Base-by-base conservation (phyloP, 2,797 vertebrate genomes). In the Melopsittacus undulatus region DNA sequence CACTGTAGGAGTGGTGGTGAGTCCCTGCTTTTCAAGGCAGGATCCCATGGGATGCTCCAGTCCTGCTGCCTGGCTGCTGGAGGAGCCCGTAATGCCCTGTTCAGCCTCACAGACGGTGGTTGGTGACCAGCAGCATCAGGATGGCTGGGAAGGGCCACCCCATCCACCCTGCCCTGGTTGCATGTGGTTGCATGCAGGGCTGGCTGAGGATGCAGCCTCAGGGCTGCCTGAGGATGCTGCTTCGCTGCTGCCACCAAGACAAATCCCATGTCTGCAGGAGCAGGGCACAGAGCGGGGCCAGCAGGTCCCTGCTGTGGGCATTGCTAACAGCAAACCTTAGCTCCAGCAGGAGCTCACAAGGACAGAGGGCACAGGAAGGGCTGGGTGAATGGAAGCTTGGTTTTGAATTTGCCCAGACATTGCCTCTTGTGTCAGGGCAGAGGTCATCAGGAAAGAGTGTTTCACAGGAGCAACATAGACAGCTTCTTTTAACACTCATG, bases 251-350 rank as follows among this genome's bases (percentile, higher is more conserved):
- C 59, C 62, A 64, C 29, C 78, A 43, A 36, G 74, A 83, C 22
- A 21, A 30, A 54, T 13, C 19, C 62, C 26, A 7, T 0, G 0
- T 13, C 18, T 2, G 3, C 45, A 70, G 86, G 54, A 78, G 81
- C 36, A 22, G 64, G 63, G 81, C 2, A 27, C 52, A 51, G 57
- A 0, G 0, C 27, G 48, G 43, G 21, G 51, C 69, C 1, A 0
- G 19, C 43, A 21, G 40, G 34, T n/a, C 14, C 0, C 34, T 49
- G 27, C 70, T 70, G 56, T 29, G 77, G 69, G 27, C 56, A 74
- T 52, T 84, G 67, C 46, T 62, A n/a, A 45, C 46, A 30, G 17
- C 34, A 70, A 66, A 52, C 4, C 22, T 10, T 1, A 80, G 57
- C 56, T 63, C 89, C 83, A 51, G 5, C 0, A 0, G 52, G 70